These are phyloP conservation scores for Folsomia manolachei DNA, from an alignment of 2,888 invertebrate species.

Conservation along the genomic window DNA sequence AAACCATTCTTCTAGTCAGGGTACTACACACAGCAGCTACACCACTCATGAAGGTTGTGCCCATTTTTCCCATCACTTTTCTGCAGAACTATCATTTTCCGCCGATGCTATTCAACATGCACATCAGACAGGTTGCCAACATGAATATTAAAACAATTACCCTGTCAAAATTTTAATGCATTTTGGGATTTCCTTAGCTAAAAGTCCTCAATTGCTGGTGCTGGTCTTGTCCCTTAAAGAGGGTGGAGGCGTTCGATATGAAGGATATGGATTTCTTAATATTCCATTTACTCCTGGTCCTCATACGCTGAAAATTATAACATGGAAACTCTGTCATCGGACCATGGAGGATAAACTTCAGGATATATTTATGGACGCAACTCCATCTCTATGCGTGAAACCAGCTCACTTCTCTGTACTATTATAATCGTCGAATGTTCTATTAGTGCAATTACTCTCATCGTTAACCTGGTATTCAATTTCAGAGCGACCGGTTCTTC, in stretches of 20 bases:
- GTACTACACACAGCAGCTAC: slow-evolving; percentile 45
- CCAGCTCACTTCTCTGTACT: slow-evolving; percentile 43
- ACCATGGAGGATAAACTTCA: slow-evolving; percentile 41
- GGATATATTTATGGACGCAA: slow-evolving; percentile 40
- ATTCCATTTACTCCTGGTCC: slow-evolving; percentile 43
- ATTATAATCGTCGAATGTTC: too few species aligned
- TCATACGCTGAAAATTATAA: slow-evolving; percentile 36
- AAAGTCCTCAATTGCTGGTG: slow-evolving; percentile 35
- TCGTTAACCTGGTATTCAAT: too few species aligned
- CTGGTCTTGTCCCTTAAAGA: slow-evolving; percentile 43
- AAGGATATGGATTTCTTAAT: slow-evolving; percentile 44
- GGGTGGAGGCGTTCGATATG: slow-evolving; percentile 36
- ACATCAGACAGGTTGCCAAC: slow-evolving; percentile 29
- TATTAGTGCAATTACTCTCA: too few species aligned
- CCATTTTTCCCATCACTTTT: slow-evolving; percentile 47
- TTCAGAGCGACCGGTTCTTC: neutral
- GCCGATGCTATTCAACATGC: slow-evolving; percentile 34
- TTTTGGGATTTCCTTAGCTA: neutral
- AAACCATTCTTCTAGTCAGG: slow-evolving; percentile 27
- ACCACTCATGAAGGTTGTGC: slow-evolving; percentile 30
- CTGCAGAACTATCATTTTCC: slow-evolving; percentile 39
- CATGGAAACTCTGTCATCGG: slow-evolving; percentile 43
- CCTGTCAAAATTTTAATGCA: neutral
- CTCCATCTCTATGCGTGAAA: slow-evolving; percentile 44
- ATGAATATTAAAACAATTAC: slow-evolving; percentile 23